Base-by-base conservation (phyloP, 1,140 invertebrate genomes). In the Listronotus oregonensis region DNA sequence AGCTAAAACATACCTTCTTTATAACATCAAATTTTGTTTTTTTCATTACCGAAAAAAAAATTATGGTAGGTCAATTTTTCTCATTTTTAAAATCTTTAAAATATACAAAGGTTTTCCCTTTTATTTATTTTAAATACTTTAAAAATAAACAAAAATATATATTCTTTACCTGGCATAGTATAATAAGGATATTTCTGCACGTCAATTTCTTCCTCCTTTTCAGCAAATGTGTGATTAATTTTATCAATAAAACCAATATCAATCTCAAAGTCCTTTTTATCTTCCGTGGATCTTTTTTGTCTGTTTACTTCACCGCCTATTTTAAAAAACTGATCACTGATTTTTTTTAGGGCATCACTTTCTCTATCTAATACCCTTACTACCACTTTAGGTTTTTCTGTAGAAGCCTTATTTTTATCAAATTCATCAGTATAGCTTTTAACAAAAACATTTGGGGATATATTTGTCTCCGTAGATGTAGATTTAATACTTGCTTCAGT, bases 151-250 rank as follows among this genome's bases (percentile, higher is more conserved):
- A n/a, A n/a, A n/a, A n/a, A n/a, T n/a, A n/a, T 27, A 27, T 27
- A 37, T 1, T 37, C 47, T 21, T 55, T 51, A 59, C 73, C 52
- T 12, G 51, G 7, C 11, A 12, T 34, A 27, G 18, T 56, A 44
- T 77, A 77, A 60, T 75, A 77, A 5, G 75, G 75, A 68, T 73
- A 77, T 18, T 67, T 67, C 34, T 57, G 14, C n/a, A 44, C 31
- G 39, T 67, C 55, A 39, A 52, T 12, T 0, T 37, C 42, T n/a
- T 21, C 10, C 12, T 49, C 15, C 7, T 8, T 31, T 21, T 21
- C 18, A n/a, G 44, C 57, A 47, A 66, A 60, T 8, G 56, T 58
- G 42, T 66, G 64, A n/a, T 60, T 55, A 39, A 66, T 66, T 39
- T 61, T 66, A 27, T 67, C 60, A 5, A 67, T 57, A 43, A 67